phyloP scores from a whole-genome alignment of 2,113 vertebrate species.

The Pycnonotus jocosus region DNA sequence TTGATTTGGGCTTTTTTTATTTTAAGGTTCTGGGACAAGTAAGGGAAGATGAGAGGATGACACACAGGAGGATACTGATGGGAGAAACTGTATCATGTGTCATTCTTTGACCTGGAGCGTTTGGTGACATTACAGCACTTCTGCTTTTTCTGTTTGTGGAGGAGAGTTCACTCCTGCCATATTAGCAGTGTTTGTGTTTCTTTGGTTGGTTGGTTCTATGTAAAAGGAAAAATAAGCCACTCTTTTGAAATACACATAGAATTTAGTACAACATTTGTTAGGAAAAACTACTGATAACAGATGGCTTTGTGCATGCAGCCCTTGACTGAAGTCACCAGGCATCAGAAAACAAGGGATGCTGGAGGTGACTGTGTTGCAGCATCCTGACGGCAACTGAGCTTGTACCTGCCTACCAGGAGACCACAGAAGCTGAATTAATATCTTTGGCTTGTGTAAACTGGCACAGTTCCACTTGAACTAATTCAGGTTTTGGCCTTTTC shows the following conservation, averaged over 20 bases:
- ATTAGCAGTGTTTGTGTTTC: not conserved
- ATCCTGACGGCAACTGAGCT: not conserved
- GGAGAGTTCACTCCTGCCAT: not conserved
- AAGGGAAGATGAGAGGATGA: not conserved
- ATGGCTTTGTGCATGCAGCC: not conserved
- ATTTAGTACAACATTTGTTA: not conserved
- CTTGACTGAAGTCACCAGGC: not conserved
- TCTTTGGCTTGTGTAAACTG: not conserved
- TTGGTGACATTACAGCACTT: not conserved
- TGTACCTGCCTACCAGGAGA: not conserved
- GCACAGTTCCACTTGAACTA: not conserved
- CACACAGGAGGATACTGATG: not conserved
- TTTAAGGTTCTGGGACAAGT: not conserved
- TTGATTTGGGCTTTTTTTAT: not conserved
- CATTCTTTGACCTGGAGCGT: not conserved
- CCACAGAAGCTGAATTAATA: not conserved
- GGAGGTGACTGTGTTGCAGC: rapidly evolving
- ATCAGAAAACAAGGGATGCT: not conserved
- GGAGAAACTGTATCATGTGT: not conserved
- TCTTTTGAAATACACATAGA: not conserved
- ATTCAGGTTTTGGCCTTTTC: constrained; percentile 22
- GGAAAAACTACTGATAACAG: not conserved
- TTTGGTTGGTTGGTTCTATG: not conserved
- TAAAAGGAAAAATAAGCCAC: not conserved
- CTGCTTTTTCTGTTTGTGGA: not conserved